Evolutionary conservation across 2,888 invertebrate species (phyloP).

Genomic region (Macrophya annulata): DNA sequence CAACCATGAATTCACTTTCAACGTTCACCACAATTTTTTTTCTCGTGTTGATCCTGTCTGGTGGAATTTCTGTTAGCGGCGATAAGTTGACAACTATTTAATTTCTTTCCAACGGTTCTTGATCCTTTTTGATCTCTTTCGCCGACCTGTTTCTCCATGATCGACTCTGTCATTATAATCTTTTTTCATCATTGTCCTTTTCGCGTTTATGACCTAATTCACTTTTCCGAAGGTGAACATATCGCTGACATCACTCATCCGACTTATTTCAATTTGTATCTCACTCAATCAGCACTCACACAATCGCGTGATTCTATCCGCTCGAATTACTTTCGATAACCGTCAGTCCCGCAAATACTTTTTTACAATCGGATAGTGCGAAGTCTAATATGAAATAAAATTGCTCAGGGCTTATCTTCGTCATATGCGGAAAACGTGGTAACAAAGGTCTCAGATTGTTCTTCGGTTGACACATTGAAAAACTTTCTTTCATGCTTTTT

Average conservation of each 20-base stretch:
- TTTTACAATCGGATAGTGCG: not conserved
- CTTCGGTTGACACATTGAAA: too few relatives aligned
- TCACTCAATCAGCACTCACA: not conserved
- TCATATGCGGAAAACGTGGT: not conserved
- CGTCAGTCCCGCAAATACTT: not conserved
- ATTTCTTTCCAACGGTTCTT: conserved; percentile 12
- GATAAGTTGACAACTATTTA: not conserved
- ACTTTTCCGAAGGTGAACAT: conserved; percentile 41
- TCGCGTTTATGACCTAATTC: conserved; percentile 40
- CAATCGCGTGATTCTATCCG: not conserved
- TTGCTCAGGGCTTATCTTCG: not conserved
- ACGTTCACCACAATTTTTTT: conserved; percentile 23
- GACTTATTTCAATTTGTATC: conserved; percentile 8
- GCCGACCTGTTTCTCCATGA: conserved; percentile 15
- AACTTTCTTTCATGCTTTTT: too few relatives aligned
- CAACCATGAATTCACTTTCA: conserved; percentile 38
- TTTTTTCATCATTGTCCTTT: not conserved
- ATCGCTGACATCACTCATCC: conserved; percentile 37
- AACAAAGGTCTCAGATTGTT: not conserved
- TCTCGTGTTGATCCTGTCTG: conserved; percentile 31
- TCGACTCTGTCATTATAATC: not conserved
- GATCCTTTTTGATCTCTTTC: not conserved
- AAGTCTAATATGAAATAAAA: not conserved
- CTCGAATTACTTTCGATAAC: not conserved
- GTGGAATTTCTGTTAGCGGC: not conserved